Percentiles rank a stretch among this genome's conserved stretches.
Conservation (phyloP, 2,888 invertebrate species). For the Taphrorychus bicolor region DNA sequence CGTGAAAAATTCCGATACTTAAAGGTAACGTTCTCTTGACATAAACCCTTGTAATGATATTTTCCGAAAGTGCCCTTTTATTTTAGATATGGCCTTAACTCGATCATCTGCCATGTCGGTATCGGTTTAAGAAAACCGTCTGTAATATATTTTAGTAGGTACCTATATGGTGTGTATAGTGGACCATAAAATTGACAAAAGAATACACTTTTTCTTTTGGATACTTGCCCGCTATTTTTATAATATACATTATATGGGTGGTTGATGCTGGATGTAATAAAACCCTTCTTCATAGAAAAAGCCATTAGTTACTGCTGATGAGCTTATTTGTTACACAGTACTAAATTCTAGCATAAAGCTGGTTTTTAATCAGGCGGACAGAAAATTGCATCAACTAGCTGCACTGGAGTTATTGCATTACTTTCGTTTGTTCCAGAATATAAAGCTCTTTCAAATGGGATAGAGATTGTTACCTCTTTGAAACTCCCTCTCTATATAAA, state of each 20-base stretch:
- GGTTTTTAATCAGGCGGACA: not conserved
- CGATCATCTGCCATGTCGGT: not conserved
- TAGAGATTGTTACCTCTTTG: too few species aligned
- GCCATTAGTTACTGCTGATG: not conserved
- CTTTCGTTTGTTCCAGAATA: not conserved
- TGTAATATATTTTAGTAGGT: not conserved
- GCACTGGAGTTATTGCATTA: not conserved
- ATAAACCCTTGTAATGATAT: conserved; percentile 3
- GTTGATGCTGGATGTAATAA: not conserved
- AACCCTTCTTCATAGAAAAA: not conserved
- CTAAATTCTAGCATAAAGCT: not conserved
- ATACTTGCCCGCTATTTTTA: too few species aligned
- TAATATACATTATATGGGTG: too few species aligned
- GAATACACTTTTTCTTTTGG: not conserved
- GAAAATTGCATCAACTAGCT: not conserved
- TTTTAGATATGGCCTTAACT: not conserved
- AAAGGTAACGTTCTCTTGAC: conserved; percentile 2
- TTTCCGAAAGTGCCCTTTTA: not conserved
- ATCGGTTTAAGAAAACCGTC: not conserved
- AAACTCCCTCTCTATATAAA: too few species aligned
- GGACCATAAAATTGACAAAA: not conserved
- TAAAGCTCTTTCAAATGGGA: not conserved
- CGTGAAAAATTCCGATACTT: conserved; percentile 1
- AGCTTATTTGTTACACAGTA: not conserved
- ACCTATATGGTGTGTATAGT: too few species aligned